Evolutionary conservation across 2,797 vertebrate genomes (phyloP).

Genomic region (Gallirallus australis): DNA sequence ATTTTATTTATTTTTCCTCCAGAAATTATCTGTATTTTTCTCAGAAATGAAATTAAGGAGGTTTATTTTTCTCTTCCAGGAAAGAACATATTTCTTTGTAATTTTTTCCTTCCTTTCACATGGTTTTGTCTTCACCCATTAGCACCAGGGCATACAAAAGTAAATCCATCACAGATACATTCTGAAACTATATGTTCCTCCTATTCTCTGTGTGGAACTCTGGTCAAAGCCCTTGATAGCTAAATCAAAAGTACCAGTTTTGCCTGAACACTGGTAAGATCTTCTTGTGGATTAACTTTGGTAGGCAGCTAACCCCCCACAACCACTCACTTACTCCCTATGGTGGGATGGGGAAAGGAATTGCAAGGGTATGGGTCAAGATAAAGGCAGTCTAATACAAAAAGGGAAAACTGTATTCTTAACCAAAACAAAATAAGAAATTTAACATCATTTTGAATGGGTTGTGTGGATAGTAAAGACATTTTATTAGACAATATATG

Average conservation of each 20-base stretch:
- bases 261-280: background rate
- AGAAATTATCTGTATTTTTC: background rate
- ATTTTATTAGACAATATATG: background rate
- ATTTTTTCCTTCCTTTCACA: background rate
- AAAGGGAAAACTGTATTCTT: background rate
- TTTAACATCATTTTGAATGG: background rate
- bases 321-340: accelerated
- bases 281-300: background rate
- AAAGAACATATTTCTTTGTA: background rate
- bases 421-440: background rate
- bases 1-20: background rate
- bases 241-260: background rate
- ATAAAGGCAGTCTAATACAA: background rate
- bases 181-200: background rate
- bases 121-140: background rate
- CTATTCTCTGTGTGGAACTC: background rate
- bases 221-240: background rate
- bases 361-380: background rate
- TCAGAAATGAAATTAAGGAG: background rate
- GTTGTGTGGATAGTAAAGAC: background rate
- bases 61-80: background rate
- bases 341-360: background rate
- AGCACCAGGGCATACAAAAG: background rate
- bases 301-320: background rate
- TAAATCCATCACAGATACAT: background rate